Conservation (phyloP, 2,888 invertebrate genomes). For the Encarsia formosa region DNA sequence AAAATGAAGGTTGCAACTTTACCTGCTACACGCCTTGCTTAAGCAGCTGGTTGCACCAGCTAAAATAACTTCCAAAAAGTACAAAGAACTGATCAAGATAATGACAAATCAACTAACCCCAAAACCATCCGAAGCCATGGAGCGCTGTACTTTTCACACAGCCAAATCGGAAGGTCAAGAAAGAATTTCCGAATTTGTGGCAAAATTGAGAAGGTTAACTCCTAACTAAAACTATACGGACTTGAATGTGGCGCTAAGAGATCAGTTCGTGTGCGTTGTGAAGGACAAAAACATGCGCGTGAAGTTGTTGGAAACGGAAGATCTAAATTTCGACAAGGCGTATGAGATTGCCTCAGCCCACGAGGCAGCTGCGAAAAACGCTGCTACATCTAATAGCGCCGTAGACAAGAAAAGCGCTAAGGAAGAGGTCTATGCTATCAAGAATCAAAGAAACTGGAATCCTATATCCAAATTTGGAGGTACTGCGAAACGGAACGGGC, state of each 20-base stretch:
- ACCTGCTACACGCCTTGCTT: no score
- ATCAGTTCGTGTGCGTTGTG: background rate
- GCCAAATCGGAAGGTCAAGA: background rate
- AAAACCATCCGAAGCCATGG: background rate
- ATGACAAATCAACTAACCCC: background rate
- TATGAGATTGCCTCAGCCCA: background rate
- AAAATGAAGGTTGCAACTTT: no score
- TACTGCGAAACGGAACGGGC: no score
- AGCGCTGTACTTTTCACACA: background rate
- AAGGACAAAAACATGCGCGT: background rate
- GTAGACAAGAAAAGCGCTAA: no score
- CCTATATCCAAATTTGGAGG: no score
- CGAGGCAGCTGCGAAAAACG: background rate
- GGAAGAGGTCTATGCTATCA: no score
- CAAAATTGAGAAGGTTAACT: conserved; percentile 35
- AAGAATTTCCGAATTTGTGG: conserved; percentile 4
- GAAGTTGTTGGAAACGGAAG: background rate
- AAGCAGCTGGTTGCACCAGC: conserved; percentile 25
- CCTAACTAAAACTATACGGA: background rate
- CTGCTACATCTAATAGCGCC: no score
- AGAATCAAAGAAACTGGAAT: no score
- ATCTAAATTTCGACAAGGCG: background rate
- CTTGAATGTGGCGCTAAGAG: no score
- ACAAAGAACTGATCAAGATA: background rate
- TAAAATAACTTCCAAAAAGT: background rate